Conservation (phyloP, 23 tunicate genomes). For the Ascidia mentula region DNA sequence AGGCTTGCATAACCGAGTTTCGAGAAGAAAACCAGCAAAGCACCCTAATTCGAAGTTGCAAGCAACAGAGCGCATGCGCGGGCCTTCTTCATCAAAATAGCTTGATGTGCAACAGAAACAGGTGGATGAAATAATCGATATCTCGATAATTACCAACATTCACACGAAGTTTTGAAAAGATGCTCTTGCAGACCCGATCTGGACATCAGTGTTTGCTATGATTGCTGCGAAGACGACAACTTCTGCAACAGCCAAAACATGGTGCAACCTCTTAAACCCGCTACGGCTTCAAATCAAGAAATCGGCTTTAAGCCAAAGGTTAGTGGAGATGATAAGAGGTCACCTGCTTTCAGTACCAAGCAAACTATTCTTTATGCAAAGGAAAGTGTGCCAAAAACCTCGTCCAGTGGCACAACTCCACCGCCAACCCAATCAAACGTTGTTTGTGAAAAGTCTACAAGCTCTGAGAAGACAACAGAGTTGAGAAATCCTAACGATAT, state of each 20-base stretch:
- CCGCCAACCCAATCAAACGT: too few relatives aligned
- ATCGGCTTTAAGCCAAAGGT: neutral
- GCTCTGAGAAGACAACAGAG: too few relatives aligned
- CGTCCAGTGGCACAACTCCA: too few relatives aligned
- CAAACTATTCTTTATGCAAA: too few relatives aligned
- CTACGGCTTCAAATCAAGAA: neutral
- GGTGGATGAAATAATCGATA: too few relatives aligned
- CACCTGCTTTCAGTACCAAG: too few relatives aligned
- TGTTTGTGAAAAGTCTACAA: too few relatives aligned
- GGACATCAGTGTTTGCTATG: conserved; percentile 15
- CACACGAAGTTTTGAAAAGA: too few relatives aligned
- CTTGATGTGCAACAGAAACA: conserved; percentile 2
- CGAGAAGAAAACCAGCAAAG: conserved; percentile 15
- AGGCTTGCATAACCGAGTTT: conserved; percentile 29
- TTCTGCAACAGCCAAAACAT: neutral
- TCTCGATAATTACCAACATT: neutral
- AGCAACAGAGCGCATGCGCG: conserved; percentile 11
- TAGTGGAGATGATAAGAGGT: too few relatives aligned
- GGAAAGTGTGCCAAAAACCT: too few relatives aligned
- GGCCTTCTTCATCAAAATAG: neutral
- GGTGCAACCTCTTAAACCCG: neutral
- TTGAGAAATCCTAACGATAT: too few relatives aligned
- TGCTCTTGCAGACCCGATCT: conserved; percentile 16
- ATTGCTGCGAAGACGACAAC: conserved; percentile 17
- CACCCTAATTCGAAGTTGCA: conserved; percentile 24